A percentile compares a stretch with the other conserved stretches of the same genome.
Conservation (phyloP, 2,888 invertebrate species). For the Thyatira batis region DNA sequence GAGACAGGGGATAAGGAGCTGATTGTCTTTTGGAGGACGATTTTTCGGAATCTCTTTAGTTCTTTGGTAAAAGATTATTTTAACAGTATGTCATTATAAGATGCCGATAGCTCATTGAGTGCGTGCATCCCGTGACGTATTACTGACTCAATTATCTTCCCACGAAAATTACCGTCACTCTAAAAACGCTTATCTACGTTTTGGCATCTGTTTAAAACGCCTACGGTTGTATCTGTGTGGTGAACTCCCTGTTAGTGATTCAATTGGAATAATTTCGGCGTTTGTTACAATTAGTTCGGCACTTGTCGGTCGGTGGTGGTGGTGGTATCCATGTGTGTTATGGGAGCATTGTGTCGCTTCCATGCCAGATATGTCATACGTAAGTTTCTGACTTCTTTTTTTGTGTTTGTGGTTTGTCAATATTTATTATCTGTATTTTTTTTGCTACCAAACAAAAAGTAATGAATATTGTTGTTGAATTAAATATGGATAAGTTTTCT, state of each 20-base stretch:
- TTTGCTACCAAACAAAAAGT: too few species aligned
- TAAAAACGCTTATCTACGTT: background rate
- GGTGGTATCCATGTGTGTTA: slow-evolving; percentile 63
- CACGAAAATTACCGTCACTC: background rate
- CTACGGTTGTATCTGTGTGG: background rate
- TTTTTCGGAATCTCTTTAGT: background rate
- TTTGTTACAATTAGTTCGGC: slow-evolving; percentile 9
- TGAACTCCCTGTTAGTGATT: background rate
- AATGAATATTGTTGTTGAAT: too few species aligned
- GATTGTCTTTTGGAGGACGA: background rate
- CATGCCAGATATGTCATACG: slow-evolving; percentile 75
- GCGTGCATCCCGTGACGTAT: background rate
- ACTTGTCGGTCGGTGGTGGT: slow-evolving; percentile 5
- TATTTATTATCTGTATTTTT: slow-evolving; percentile 1
- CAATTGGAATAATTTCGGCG: background rate
- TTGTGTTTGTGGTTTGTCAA: background rate
- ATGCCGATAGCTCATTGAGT: too few species aligned
- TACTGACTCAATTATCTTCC: background rate
- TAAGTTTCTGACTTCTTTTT: slow-evolving; percentile 59
- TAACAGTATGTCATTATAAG: too few species aligned
- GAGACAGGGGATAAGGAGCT: background rate
- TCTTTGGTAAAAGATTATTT: background rate
- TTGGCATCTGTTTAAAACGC: background rate
- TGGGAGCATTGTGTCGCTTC: slow-evolving; percentile 74
- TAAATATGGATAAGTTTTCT: too few species aligned